These are phyloP conservation scores for Muscicapa adusta DNA, from an alignment of 2,113 vertebrate genomes.

Conservation along the genomic window DNA sequence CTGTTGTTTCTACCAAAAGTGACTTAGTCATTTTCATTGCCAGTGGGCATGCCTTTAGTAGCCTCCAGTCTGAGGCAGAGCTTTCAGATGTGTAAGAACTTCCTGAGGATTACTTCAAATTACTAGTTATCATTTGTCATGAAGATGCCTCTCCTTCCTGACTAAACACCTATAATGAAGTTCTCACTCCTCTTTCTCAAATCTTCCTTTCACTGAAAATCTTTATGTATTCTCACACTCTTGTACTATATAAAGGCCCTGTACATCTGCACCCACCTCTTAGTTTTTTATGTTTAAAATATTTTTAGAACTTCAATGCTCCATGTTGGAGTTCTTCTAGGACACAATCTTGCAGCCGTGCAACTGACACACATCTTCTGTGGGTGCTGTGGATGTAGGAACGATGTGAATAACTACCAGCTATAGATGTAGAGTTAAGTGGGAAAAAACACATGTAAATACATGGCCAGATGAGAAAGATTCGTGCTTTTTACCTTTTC, in stretches of 20 bases:
- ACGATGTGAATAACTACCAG: background rate
- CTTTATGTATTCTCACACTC: constrained; percentile 64
- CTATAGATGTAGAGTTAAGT: background rate
- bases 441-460: constrained; percentile 3
- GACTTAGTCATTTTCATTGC: background rate
- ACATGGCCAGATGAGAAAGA: background rate
- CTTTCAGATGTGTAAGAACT: background rate
- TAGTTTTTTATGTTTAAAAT: constrained; percentile 47
- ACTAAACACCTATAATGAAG: constrained; percentile 68
- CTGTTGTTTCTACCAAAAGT: background rate
- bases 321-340: constrained; percentile 26
- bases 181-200: constrained; percentile 63
- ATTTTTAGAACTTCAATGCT: constrained; percentile 39
- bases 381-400: background rate
- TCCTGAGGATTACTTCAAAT: constrained; percentile 32
- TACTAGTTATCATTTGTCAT: constrained; percentile 6
- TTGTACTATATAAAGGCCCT: constrained; percentile 66
- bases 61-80: background rate
- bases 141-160: constrained; percentile 31
- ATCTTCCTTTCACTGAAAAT: constrained; percentile 51
- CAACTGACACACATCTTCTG: background rate
- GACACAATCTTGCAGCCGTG: background rate
- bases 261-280: constrained; percentile 53
- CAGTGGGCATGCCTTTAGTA: background rate
- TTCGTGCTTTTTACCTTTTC: background rate